Evolutionary conservation across 1,140 invertebrate species (phyloP).

Genomic region (Leptoteleia sp.): DNA sequence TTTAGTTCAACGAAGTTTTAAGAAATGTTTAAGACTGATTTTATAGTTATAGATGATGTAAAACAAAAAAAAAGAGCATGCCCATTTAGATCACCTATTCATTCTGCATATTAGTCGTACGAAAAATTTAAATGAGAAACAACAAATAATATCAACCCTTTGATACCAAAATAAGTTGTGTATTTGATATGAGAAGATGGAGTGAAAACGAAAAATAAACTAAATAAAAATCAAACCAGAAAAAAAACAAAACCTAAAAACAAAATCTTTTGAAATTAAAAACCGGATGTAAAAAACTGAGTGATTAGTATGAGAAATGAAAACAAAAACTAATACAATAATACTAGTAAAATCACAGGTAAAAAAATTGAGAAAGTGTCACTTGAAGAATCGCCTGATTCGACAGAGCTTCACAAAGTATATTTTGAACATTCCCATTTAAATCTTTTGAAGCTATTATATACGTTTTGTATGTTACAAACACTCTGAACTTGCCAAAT

Average conservation of each 20-base stretch:
- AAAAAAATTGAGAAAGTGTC: conserved; percentile 6
- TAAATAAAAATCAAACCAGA: background rate
- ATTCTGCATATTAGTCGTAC: conserved; percentile 72
- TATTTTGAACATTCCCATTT: conserved; percentile 18
- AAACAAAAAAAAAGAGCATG: conserved; percentile 67
- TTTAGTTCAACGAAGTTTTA: conserved; percentile 76
- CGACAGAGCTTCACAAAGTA: conserved; percentile 28
- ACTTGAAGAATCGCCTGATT: conserved; percentile 12
- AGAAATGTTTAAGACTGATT: conserved; percentile 80
- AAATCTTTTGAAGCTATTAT: conserved; percentile 6
- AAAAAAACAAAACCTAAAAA: conserved; percentile 17
- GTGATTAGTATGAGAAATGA: conserved; percentile 2
- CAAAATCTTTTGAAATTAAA: conserved; percentile 26
- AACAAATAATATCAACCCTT: conserved; percentile 75
- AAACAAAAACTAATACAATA: conserved; percentile 20
- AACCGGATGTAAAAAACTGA: background rate
- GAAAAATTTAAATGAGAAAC: conserved; percentile 54
- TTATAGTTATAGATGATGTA: conserved; percentile 72
- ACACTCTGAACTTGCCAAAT: conserved; percentile 25
- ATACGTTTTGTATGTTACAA: conserved; percentile 29
- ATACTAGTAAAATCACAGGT: conserved; percentile 6
- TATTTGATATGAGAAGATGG: conserved; percentile 75
- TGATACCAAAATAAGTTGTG: conserved; percentile 76
- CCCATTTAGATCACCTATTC: conserved; percentile 75
- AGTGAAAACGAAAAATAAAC: conserved; percentile 38